Percentiles rank a stretch among this genome's conserved stretches.
These are phyloP conservation scores for Ochotona princeps DNA, from an alignment of 2,113 vertebrate genomes.

Conservation along the genomic window DNA sequence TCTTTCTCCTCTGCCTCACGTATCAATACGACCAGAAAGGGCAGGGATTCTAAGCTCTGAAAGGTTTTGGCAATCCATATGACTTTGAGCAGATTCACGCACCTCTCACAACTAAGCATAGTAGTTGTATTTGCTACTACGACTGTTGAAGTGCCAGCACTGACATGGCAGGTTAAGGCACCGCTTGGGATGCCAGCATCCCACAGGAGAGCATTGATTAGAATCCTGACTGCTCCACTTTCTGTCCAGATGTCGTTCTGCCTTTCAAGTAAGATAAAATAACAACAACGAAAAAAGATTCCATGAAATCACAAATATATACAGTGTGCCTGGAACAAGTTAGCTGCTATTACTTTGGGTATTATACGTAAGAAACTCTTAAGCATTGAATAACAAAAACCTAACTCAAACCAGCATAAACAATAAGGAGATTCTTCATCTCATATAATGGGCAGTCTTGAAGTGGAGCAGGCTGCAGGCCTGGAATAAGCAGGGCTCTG, in stretches of 20 bases:
- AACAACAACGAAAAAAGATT: neutral
- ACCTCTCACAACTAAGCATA: neutral
- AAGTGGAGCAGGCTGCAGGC: neutral
- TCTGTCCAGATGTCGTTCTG: too few relatives aligned
- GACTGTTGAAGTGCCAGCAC: neutral
- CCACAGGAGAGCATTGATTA: too few relatives aligned
- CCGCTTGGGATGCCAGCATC: too few relatives aligned
- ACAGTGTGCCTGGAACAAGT: conserved; percentile 38
- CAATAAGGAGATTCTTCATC: conserved; percentile 65
- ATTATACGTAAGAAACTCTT: neutral
- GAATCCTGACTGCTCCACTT: too few relatives aligned
- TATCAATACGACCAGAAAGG: neutral
- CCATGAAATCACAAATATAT: conserved; percentile 34
- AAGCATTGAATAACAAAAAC: conserved; percentile 52
- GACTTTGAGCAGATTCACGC: conserved; percentile 24
- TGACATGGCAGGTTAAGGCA: too few relatives aligned
- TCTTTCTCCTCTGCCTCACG: neutral
- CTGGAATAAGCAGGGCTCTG: conserved; percentile 59
- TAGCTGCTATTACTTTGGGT: conserved; percentile 52
- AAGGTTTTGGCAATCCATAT: neutral
- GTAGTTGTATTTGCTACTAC: conserved; percentile 24
- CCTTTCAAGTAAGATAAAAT: too few relatives aligned
- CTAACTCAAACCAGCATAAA: conserved; percentile 4
- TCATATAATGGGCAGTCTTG: conserved; percentile 47
- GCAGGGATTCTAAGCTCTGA: neutral